Base-by-base conservation (phyloP, 1,140 invertebrate genomes). In the Pemphigus obesinymphae region DNA sequence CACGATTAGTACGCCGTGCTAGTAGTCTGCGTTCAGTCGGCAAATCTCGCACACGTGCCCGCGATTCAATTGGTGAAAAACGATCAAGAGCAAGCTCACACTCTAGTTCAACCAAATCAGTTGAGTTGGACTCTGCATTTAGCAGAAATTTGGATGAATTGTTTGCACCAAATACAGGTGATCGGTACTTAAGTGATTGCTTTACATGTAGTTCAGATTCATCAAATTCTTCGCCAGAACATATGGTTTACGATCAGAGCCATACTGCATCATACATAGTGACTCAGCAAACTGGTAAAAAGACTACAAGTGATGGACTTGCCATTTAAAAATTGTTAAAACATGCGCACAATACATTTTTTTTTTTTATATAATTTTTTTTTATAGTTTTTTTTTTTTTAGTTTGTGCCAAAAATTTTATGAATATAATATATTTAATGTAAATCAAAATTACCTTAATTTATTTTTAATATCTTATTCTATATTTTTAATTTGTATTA, bases 1-100 rank as follows among this genome's bases (percentile, higher is more conserved):
- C 85, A 3, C 73, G 85, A 20, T 78, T 86, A 13, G 82, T 86
- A 0, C 82, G 84, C 10, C 82, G 85, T n/a, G 85, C 86, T 1
- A 83, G 84, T 17, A 85, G 85, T 43, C 63, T 85, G 17, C 82
- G 83, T 20, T 80, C 76, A 2, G 53, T 80, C 15, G 37, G 76
- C 7, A 80, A 80, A 26, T 29, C 50, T 10, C n/a, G 76, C 3
- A 80, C 37, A 10, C 55, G 53, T 13, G 34, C n/a, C 0, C 75
- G 53, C 2, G 75, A 58, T 17, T 58, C 34, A 17, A 40, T 37
- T 10, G 55, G 76, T 26, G 80, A 68, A 13, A 72, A 68, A 20
- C 31, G 34, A 11, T 58, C 75, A 3, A 26, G 50, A 8, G 58
- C 50, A 11, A 63, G 26, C 15, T 55, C 50, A 1, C 75, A 80